Percentiles rank a stretch among this genome's conserved stretches.
phyloP scores from a whole-genome alignment of 2,797 vertebrate species.

The Eremophila alpestris region DNA sequence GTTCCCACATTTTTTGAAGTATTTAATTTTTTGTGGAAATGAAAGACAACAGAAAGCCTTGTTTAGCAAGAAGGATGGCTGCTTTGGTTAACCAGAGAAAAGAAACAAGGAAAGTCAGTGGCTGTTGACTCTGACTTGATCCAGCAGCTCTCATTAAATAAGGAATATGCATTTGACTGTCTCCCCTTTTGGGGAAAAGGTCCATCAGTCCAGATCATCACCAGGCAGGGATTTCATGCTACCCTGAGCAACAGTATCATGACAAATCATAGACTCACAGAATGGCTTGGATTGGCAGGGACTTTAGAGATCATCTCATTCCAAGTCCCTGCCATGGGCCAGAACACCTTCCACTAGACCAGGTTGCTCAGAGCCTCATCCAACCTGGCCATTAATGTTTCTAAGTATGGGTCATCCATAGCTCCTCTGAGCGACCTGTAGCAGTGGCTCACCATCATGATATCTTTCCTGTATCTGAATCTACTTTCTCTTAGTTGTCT shows the following conservation, averaged over 20 bases:
- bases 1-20: background rate
- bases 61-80: background rate
- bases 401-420: background rate
- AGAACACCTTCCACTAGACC: background rate
- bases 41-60: background rate
- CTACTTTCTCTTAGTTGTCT: background rate
- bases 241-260: background rate
- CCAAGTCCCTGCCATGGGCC: background rate
- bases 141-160: background rate
- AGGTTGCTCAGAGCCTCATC: background rate
- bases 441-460: background rate
- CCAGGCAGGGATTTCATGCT: background rate
- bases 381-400: background rate
- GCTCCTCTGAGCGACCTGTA: background rate
- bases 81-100: background rate
- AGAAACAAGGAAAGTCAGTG: background rate
- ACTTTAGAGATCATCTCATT: background rate
- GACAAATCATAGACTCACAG: background rate
- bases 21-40: background rate
- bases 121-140: background rate
- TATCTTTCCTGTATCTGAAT: background rate
- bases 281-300: background rate
- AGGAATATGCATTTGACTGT: background rate
- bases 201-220: background rate
- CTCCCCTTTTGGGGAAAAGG: accelerated